Conservation (phyloP, 2,888 invertebrate species). For the Zhuqinia jingwanae region DNA sequence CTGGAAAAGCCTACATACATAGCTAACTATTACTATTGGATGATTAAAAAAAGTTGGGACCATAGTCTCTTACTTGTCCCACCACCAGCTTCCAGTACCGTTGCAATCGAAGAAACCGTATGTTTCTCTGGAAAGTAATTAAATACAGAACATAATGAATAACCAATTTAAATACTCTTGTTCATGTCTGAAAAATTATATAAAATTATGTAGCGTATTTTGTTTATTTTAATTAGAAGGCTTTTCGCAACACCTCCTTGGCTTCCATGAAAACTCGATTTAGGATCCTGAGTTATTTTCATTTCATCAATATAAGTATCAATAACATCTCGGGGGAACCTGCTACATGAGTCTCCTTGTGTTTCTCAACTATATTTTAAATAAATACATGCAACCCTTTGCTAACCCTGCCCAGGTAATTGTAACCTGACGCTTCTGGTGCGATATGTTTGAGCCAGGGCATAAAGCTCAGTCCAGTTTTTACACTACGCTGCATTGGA, state of each 20-base stretch:
- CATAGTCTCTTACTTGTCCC: no score
- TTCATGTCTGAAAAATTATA: no score
- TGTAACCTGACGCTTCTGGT: slow-evolving; percentile 67
- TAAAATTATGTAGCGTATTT: no score
- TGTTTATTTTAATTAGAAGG: no score
- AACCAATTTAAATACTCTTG: neutral
- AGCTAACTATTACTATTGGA: no score
- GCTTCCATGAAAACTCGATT: slow-evolving; percentile 74
- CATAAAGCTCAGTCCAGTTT: slow-evolving; percentile 54
- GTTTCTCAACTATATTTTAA: slow-evolving; percentile 46
- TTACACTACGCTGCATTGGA: neutral
- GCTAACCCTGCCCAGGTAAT: slow-evolving; percentile 35
- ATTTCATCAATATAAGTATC: slow-evolving; percentile 74
- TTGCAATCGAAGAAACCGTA: slow-evolving; percentile 28
- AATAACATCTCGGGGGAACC: slow-evolving; percentile 62
- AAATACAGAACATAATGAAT: neutral
- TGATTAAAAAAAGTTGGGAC: no score
- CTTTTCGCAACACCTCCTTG: no score
- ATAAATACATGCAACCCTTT: slow-evolving; percentile 57
- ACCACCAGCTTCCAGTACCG: slow-evolving; percentile 42
- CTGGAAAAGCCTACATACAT: no score
- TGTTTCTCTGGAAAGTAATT: slow-evolving; percentile 9
- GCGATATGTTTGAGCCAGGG: slow-evolving; percentile 65
- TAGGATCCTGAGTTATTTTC: slow-evolving; percentile 53
- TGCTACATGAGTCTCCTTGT: slow-evolving; percentile 37